These are phyloP conservation scores for Eunapius fragilis DNA, from an alignment of 37 sponge, comb jelly and placozoan species.

Conservation along the genomic window DNA sequence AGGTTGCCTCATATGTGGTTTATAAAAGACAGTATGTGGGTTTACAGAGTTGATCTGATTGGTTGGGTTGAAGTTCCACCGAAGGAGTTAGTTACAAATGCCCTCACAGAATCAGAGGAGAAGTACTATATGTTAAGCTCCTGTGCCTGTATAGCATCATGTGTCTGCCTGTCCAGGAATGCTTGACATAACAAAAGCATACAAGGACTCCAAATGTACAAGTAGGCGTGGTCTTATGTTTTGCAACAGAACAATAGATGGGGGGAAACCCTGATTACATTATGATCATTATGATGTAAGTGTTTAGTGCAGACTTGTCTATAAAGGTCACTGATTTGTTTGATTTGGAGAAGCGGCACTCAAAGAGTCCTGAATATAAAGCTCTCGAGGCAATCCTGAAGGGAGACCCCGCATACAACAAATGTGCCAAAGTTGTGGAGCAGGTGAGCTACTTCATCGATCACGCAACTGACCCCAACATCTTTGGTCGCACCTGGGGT, in stretches of 20 bases:
- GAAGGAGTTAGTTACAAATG: constrained; percentile 82
- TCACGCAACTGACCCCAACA: constrained; percentile 96
- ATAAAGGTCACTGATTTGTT: background rate
- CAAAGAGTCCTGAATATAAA: constrained; percentile 58
- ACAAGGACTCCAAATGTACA: constrained; percentile 81
- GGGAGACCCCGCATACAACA: constrained; percentile 75
- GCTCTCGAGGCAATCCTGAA: constrained; percentile 68
- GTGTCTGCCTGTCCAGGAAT: constrained; percentile 9
- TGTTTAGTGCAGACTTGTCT: background rate
- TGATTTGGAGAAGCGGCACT: constrained; percentile 83
- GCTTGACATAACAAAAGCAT: background rate
- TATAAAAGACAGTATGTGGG: background rate
- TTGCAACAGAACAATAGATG: constrained; percentile 50
- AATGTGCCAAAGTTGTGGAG: constrained; percentile 86
- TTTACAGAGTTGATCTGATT: constrained; percentile 84
- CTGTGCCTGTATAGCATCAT: background rate
- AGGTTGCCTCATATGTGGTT: no score
- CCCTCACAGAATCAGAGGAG: constrained; percentile 63
- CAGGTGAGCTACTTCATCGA: constrained; percentile 93
- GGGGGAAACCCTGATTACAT: constrained; percentile 90
- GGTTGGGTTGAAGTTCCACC: constrained; percentile 93
- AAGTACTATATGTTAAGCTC: constrained; percentile 18
- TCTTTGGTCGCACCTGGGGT: constrained; percentile 94
- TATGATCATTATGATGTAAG: constrained; percentile 81
- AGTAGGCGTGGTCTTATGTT: constrained; percentile 33